These are phyloP conservation scores for Acrobeloides nanus DNA, from an alignment of 2,888 invertebrate species.

Conservation along the genomic window DNA sequence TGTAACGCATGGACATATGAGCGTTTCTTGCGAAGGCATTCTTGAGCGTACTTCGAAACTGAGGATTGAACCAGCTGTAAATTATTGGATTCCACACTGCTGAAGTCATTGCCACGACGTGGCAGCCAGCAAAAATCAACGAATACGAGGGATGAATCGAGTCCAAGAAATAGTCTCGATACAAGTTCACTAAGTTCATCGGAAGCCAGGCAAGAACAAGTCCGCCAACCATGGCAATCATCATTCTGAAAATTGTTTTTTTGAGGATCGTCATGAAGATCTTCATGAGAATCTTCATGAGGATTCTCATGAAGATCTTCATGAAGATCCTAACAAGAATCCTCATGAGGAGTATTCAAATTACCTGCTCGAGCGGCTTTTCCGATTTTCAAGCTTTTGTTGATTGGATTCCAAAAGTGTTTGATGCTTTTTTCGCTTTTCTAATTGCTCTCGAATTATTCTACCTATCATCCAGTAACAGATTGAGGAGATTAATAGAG, in stretches of 20 bases:
- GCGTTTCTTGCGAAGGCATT: too few relatives aligned
- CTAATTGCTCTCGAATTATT: conserved; percentile 25
- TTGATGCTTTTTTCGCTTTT: conserved; percentile 25
- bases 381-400: conserved; percentile 24
- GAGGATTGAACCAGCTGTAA: conserved; percentile 50
- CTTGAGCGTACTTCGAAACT: conserved; percentile 36
- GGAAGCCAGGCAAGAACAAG: conserved; percentile 51
- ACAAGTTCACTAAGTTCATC: conserved; percentile 45
- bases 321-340: not conserved
- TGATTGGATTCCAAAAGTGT: conserved; percentile 25
- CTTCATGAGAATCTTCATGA: not conserved
- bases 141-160: conserved; percentile 21
- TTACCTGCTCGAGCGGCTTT: conserved; percentile 22
- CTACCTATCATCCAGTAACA: conserved; percentile 31
- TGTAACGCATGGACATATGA: too few relatives aligned
- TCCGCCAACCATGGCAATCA: conserved; percentile 48
- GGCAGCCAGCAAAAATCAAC: conserved; percentile 41
- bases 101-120: conserved; percentile 47
- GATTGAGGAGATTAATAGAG: conserved; percentile 42
- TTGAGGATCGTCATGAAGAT: not conserved
- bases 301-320: not conserved
- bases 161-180: conserved; percentile 36
- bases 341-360: conserved; percentile 3
- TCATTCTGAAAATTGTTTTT: conserved; percentile 39
- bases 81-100: conserved; percentile 48